Conservation (phyloP, 1,140 invertebrate genomes). For the Archivesica marissinica region DNA sequence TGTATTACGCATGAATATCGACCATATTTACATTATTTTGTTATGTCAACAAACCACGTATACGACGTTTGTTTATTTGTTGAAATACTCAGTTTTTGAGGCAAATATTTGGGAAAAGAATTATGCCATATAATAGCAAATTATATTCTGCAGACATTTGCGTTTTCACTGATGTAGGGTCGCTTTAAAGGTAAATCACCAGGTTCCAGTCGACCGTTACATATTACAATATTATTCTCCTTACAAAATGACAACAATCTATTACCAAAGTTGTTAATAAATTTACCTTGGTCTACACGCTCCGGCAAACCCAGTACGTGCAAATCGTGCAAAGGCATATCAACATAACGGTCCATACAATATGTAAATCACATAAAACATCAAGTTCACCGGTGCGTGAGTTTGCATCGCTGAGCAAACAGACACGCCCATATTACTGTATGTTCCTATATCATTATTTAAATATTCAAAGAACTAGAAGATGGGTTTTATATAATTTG, state of each 20-base stretch:
- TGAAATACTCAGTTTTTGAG: no score
- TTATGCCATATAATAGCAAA: no score
- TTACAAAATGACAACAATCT: background rate
- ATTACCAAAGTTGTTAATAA: background rate
- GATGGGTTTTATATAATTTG: background rate
- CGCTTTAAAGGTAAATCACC: no score
- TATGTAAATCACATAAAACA: background rate
- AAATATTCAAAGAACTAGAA: background rate
- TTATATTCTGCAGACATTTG: no score
- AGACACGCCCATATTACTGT: background rate
- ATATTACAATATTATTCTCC: background rate
- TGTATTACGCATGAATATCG: no score
- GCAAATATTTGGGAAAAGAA: no score
- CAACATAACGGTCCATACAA: conserved; percentile 1
- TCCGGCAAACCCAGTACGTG: background rate
- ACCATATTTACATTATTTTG: no score
- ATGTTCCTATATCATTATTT: background rate
- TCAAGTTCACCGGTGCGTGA: background rate
- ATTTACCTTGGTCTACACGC: background rate
- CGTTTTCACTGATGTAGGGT: no score
- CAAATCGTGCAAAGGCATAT: background rate
- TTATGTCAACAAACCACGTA: no score
- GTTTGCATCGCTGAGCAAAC: background rate
- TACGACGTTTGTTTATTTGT: no score
- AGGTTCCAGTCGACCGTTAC: background rate